Percentiles rank a stretch among this genome's conserved stretches.
Evolutionary conservation across 2,888 invertebrate species (phyloP).

Genomic region (Empis stercorea): DNA sequence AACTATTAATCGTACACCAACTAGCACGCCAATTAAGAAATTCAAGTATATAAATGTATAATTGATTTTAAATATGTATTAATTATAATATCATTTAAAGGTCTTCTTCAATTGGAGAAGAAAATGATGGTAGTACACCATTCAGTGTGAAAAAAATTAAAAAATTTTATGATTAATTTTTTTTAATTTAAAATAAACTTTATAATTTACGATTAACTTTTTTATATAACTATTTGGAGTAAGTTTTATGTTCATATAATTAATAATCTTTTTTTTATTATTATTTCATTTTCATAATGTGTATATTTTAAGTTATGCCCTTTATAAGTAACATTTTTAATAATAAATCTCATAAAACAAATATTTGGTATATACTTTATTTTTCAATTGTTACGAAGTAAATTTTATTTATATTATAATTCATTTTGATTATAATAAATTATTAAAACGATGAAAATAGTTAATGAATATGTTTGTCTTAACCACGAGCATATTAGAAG

Average conservation of each 20-base stretch:
- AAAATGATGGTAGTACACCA: conserved; percentile 5
- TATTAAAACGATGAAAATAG: no score
- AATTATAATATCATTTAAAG: not conserved
- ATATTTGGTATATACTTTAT: no score
- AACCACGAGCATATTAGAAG: no score
- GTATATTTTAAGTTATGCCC: not conserved
- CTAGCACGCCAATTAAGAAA: no score
- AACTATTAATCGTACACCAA: not conserved
- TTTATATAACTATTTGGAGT: not conserved
- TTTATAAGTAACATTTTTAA: not conserved
- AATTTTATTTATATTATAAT: no score
- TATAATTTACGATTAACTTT: not conserved
- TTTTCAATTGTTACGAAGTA: no score
- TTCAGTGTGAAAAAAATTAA: conserved; percentile 8
- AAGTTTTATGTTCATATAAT: no score
- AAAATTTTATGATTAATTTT: conserved; percentile 6
- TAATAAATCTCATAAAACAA: not conserved
- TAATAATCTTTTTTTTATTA: no score
- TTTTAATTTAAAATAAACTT: not conserved
- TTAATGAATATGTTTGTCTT: no score
- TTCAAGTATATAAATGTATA: no score
- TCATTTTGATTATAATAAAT: no score
- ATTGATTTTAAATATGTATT: not conserved
- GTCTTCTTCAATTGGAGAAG: conserved; percentile 3
- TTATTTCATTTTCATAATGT: no score